Conservation (phyloP, 2,888 invertebrate species). For the Agrochola macilenta region DNA sequence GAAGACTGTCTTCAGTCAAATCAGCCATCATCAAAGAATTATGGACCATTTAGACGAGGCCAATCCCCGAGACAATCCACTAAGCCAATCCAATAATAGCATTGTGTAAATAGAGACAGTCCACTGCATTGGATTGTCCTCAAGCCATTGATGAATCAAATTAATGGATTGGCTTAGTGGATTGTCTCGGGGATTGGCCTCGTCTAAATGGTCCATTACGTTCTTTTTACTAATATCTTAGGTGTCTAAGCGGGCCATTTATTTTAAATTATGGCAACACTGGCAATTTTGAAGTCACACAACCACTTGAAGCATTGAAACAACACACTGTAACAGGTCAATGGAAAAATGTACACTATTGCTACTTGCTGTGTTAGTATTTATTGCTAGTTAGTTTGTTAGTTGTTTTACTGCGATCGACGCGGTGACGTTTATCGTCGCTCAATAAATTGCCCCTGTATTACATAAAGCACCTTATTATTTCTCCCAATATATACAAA, state of each 20-base stretch:
- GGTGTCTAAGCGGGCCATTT: not conserved
- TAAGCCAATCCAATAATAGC: no score
- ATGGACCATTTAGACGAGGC: no score
- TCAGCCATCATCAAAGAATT: not conserved
- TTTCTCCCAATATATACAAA: not conserved
- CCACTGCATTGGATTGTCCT: no score
- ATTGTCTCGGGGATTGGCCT: no score
- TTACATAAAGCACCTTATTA: not conserved
- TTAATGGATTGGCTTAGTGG: no score
- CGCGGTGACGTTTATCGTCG: not conserved
- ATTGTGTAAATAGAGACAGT: no score
- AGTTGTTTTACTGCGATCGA: not conserved
- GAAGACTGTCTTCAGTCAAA: slow-evolving; percentile 28
- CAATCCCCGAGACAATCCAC: no score
- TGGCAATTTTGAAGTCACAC: not conserved
- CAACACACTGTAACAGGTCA: not conserved
- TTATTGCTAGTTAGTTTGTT: slow-evolving; percentile 5
- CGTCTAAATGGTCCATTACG: no score
- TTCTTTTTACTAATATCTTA: slow-evolving; percentile 3
- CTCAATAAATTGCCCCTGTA: not conserved
- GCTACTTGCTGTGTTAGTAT: not conserved
- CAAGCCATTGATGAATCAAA: no score
- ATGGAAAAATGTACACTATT: not conserved
- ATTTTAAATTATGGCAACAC: slow-evolving; percentile 10
- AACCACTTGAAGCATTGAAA: not conserved